phyloP scores from a whole-genome alignment of 2,113 vertebrate genomes.

The Collichthys lucidus region DNA sequence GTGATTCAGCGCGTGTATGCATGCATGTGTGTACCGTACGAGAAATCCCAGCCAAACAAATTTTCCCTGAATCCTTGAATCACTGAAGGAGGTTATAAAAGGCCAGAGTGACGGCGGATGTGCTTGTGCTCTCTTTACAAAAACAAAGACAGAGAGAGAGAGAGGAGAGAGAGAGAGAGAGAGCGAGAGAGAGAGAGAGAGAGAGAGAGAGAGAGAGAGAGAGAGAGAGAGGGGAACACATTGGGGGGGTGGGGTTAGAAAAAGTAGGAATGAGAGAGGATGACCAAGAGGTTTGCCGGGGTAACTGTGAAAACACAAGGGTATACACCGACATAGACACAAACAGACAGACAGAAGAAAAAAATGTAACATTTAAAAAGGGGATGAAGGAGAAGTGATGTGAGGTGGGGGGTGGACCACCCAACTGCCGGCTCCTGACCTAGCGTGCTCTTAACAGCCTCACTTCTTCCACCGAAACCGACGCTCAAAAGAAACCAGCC shows the following conservation, averaged over 20 bases:
- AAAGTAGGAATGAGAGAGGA: constrained; percentile 10
- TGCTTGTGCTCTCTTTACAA: constrained; percentile 53
- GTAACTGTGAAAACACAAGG: constrained; percentile 16
- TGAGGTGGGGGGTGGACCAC: constrained; percentile 53
- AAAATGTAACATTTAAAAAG: constrained; percentile 16
- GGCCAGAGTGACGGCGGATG: constrained; percentile 58
- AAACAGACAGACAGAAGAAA: background rate
- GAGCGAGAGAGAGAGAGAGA: too few relatives aligned
- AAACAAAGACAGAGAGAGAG: constrained; percentile 52
- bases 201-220: background rate
- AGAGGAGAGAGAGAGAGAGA: constrained; percentile 3
- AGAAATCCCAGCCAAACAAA: constrained; percentile 55
- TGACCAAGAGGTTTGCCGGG: constrained; percentile 41
- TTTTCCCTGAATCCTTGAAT: constrained; percentile 55
- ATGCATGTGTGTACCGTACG: constrained; percentile 35
- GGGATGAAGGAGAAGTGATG: constrained; percentile 14
- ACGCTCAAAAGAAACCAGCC: constrained; percentile 58
- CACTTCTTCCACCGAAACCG: constrained; percentile 71
- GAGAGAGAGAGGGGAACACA: background rate
- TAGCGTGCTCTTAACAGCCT: constrained; percentile 47
- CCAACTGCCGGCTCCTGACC: constrained; percentile 54
- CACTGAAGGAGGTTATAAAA: constrained; percentile 62
- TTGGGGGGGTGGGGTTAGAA: background rate
- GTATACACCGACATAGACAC: background rate
- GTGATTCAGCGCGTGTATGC: constrained; percentile 61